Evolutionary conservation across 2,888 invertebrate genomes (phyloP).

Genomic region (Biston stratarius): DNA sequence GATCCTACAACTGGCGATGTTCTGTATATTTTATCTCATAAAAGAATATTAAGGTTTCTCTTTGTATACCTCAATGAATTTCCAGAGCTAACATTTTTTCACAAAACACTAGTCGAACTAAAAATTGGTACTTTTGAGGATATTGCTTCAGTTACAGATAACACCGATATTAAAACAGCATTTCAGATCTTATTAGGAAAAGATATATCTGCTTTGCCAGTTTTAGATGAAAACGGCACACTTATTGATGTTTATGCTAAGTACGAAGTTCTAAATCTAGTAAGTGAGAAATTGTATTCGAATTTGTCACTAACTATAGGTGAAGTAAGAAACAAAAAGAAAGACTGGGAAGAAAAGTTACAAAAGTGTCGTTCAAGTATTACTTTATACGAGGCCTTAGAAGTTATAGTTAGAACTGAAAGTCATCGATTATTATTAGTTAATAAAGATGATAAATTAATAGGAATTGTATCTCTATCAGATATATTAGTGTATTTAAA

Average conservation of each 20-base stretch:
- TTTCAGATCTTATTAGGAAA: constrained; percentile 78
- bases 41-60: constrained; percentile 79
- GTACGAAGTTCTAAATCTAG: constrained; percentile 90
- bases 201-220: constrained; percentile 80
- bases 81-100: constrained; percentile 81
- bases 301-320: constrained; percentile 94
- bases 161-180: constrained; percentile 75
- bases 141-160: constrained; percentile 75
- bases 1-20: constrained; percentile 78
- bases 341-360: constrained; percentile 97
- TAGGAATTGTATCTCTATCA: constrained; percentile 81
- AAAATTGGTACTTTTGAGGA: constrained; percentile 81
- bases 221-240: constrained; percentile 75
- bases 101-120: constrained; percentile 74
- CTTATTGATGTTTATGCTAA: constrained; percentile 81
- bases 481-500: constrained; percentile 84
- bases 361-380: constrained; percentile 95
- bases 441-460: constrained; percentile 80
- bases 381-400: constrained; percentile 94
- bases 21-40: constrained; percentile 79
- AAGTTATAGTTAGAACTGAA: constrained; percentile 96
- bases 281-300: constrained; percentile 96
- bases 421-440: constrained; percentile 87
- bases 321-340: constrained; percentile 94
- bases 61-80: constrained; percentile 83